These are phyloP conservation scores for western clawed frog (Xenopus tropicalis) DNA, from an alignment of 2,113 vertebrate genomes.

Conservation along the genomic window UCB_Xtro_10.0 CM004446.2:8368501-8369000, in stretches of 20 bases:
- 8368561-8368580: too few relatives aligned
- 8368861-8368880: not conserved
- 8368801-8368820: not conserved
- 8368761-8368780: not conserved
- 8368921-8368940: not conserved
- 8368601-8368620: too few relatives aligned
- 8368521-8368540: too few relatives aligned
- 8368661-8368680: too few relatives aligned
- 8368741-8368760: not conserved
- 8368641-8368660: too few relatives aligned
- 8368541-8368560: too few relatives aligned
- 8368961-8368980: not conserved
- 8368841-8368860: not conserved
- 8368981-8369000: constrained; percentile 4
- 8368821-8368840: not conserved
- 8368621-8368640: too few relatives aligned
- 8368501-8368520: too few relatives aligned
- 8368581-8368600: too few relatives aligned
- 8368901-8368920: not conserved
- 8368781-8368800: not conserved
- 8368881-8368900: constrained; percentile 1
- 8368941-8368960: constrained; percentile 19
- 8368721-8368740: not conserved
- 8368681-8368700: too few relatives aligned
- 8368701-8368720: not conserved